These are phyloP conservation scores for Melanerpes aurifrons DNA, from an alignment of 2,113 vertebrate genomes.

Conservation along the genomic window DNA sequence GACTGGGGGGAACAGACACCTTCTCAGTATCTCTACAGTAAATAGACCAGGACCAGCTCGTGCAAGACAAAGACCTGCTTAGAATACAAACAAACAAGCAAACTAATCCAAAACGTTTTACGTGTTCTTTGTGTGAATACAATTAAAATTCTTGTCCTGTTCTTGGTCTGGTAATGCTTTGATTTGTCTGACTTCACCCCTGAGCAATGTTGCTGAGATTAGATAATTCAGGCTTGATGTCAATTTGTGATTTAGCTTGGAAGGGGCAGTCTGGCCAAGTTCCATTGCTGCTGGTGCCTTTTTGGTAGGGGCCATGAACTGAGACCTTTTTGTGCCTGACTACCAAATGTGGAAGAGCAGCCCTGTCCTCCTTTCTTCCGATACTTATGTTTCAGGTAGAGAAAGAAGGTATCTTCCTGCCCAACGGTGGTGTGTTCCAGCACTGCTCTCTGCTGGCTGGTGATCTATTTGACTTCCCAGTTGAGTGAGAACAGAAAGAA, in stretches of 20 bases:
- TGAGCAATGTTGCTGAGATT: background rate
- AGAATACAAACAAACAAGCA: background rate
- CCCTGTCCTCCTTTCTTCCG: background rate
- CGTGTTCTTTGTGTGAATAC: background rate
- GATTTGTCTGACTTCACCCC: background rate
- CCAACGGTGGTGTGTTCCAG: background rate
- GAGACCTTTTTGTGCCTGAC: background rate
- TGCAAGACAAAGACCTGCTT: background rate
- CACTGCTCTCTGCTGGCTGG: accelerated
- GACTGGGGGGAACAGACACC: accelerated
- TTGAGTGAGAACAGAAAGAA: background rate
- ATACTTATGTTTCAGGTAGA: accelerated
- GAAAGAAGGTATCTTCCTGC: background rate
- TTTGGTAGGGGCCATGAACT: background rate
- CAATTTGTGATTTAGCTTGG: background rate
- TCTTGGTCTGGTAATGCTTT: background rate
- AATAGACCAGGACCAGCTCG: accelerated
- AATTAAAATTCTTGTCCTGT: background rate
- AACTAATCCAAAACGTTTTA: background rate
- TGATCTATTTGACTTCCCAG: no score
- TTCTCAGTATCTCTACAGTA: accelerated
- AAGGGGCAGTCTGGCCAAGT: background rate
- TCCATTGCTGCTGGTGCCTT: background rate
- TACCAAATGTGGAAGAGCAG: accelerated
- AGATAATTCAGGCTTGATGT: constrained; percentile 1